phyloP scores from a whole-genome alignment of 2,113 vertebrate genomes.

The Corythoichthys intestinalis region DNA sequence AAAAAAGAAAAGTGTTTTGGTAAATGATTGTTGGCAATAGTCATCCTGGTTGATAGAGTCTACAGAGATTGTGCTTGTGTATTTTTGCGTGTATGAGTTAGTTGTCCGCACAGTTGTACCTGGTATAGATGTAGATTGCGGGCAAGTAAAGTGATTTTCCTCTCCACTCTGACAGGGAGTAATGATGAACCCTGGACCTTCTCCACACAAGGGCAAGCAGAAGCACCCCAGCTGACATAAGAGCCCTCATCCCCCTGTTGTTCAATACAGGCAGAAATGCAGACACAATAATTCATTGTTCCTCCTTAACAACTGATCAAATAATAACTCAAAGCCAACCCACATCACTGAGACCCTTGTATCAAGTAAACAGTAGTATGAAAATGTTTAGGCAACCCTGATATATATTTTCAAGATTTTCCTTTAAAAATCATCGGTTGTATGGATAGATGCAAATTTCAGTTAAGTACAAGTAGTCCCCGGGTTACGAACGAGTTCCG shows the following conservation, averaged over 20 bases:
- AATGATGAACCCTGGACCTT: constrained; percentile 81
- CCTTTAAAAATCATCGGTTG: too few species aligned
- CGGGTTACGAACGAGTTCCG: too few species aligned
- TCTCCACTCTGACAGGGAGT: constrained; percentile 80
- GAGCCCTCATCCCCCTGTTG: constrained; percentile 75
- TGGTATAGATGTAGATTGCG: constrained; percentile 88
- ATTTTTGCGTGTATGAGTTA: neutral
- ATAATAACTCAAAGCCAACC: neutral
- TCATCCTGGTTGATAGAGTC: neutral
- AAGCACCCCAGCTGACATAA: constrained; percentile 74
- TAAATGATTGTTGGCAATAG: neutral
- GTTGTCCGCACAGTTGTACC: constrained; percentile 64
- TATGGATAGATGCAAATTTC: too few species aligned
- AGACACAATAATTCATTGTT: neutral
- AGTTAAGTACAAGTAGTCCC: too few species aligned
- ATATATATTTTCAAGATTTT: too few species aligned
- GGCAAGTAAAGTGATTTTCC: constrained; percentile 83
- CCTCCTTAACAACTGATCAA: neutral
- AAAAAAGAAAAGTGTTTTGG: constrained; percentile 1
- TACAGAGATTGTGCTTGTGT: neutral
- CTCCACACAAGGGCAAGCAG: constrained; percentile 90
- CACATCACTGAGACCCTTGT: neutral
- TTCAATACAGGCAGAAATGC: constrained; percentile 2
- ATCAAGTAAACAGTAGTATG: neutral
- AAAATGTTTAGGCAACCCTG: too few species aligned